These are phyloP conservation scores for Papilio aristodemus DNA, from an alignment of 1,140 invertebrate species.

Conservation along the genomic window DNA sequence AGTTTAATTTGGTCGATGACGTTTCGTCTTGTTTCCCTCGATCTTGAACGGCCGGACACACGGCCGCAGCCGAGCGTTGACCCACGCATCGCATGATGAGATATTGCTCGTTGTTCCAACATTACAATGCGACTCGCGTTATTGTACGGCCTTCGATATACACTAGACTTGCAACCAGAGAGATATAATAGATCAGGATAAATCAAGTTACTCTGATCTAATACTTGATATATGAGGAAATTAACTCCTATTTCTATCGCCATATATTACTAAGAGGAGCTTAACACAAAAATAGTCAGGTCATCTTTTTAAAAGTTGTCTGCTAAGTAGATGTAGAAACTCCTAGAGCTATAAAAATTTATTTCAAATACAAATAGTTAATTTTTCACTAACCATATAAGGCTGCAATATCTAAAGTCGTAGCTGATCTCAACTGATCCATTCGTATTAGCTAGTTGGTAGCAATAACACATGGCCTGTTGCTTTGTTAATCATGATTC, in stretches of 20 bases:
- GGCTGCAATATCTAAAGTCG: background rate
- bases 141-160: conserved; percentile 25
- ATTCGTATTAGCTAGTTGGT: conserved; percentile 9
- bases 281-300: too few relatives aligned
- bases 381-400: background rate
- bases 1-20: conserved; percentile 69
- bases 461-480: conserved; percentile 1
- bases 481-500: conserved; percentile 27
- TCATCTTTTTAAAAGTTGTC: too few relatives aligned
- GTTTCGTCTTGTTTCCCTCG: conserved; percentile 51
- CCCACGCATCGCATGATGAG: conserved; percentile 58
- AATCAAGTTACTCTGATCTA: too few relatives aligned
- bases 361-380: background rate
- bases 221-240: background rate
- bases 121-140: conserved; percentile 41
- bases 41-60: conserved; percentile 58
- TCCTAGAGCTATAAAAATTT: too few relatives aligned
- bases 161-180: conserved; percentile 14
- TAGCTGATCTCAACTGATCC: background rate
- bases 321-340: too few relatives aligned
- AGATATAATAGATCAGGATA: background rate
- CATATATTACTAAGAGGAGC: too few relatives aligned
- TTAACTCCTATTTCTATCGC: too few relatives aligned
- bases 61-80: conserved; percentile 57
- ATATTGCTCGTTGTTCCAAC: conserved; percentile 59